phyloP scores from a whole-genome alignment of 2,113 vertebrate species.

The Corvus cornix region DNA sequence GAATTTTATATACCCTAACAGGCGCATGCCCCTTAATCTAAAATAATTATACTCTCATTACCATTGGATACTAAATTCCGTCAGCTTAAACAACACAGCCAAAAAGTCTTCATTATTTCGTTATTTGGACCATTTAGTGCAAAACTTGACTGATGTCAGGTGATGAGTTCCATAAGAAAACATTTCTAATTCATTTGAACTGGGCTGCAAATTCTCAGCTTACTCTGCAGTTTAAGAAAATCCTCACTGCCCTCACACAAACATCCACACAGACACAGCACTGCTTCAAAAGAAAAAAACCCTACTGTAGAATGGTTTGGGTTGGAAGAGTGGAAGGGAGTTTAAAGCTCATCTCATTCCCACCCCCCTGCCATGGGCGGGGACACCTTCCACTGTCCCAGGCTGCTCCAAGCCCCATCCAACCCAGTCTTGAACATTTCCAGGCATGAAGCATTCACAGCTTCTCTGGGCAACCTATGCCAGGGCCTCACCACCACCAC shows the following conservation, averaged over 20 bases:
- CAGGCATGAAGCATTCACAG: background rate
- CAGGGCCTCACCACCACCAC: background rate
- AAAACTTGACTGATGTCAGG: background rate
- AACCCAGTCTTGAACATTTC: background rate
- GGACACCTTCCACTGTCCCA: too few relatives aligned
- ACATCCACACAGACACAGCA: background rate
- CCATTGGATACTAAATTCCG: background rate
- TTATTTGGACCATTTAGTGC: background rate
- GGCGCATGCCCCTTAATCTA: background rate
- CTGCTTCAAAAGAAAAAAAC: background rate
- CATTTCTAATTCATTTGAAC: background rate
- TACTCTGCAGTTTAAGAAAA: background rate
- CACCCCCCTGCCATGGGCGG: background rate
- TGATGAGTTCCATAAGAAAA: background rate
- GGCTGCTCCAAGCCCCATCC: fast-evolving
- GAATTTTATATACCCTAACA: background rate
- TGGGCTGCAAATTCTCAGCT: background rate
- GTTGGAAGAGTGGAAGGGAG: background rate
- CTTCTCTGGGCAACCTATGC: background rate
- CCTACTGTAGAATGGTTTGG: background rate
- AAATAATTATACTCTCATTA: background rate
- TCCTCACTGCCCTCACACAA: background rate
- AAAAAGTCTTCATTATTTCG: background rate
- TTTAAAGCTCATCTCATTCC: background rate
- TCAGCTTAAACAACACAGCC: background rate